Conservation (phyloP, 2,113 vertebrate genomes). For the Platysternon megacephalum region DNA sequence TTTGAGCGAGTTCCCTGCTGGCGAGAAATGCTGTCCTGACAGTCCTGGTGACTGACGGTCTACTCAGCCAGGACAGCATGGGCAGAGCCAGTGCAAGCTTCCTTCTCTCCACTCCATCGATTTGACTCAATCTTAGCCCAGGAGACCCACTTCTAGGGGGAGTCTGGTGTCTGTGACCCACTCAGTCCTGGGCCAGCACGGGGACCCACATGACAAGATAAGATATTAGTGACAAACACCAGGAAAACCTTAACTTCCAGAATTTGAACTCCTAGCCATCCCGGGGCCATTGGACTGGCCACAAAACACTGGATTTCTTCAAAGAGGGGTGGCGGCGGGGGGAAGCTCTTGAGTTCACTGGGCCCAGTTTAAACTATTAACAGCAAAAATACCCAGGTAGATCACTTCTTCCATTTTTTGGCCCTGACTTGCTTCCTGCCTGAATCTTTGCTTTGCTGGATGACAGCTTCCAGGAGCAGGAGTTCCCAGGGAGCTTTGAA, state of each 20-base stretch:
- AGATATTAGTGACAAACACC: background rate
- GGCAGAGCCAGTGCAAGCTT: background rate
- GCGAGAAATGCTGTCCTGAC: background rate
- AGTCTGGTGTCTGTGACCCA: fast-evolving
- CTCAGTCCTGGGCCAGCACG: background rate
- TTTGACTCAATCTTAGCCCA: background rate
- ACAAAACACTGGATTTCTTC: fast-evolving
- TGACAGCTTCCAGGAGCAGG: background rate
- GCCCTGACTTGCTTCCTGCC: background rate
- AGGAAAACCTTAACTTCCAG: background rate
- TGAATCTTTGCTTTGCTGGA: background rate
- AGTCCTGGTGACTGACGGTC: background rate
- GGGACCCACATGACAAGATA: background rate
- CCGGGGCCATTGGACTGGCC: background rate
- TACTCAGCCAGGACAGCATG: background rate
- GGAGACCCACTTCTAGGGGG: background rate
- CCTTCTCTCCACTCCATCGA: background rate
- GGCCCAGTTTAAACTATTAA: background rate
- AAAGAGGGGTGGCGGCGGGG: fast-evolving
- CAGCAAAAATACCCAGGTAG: fast-evolving
- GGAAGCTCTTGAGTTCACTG: background rate
- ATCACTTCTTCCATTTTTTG: background rate
- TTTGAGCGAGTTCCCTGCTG: background rate
- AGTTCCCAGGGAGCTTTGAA: background rate
- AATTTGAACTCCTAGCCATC: fast-evolving